A percentile compares a stretch with the other conserved stretches of the same genome.
These are phyloP conservation scores for Neoitamus cyanurus DNA, from an alignment of 2,888 invertebrate genomes.

Conservation along the genomic window DNA sequence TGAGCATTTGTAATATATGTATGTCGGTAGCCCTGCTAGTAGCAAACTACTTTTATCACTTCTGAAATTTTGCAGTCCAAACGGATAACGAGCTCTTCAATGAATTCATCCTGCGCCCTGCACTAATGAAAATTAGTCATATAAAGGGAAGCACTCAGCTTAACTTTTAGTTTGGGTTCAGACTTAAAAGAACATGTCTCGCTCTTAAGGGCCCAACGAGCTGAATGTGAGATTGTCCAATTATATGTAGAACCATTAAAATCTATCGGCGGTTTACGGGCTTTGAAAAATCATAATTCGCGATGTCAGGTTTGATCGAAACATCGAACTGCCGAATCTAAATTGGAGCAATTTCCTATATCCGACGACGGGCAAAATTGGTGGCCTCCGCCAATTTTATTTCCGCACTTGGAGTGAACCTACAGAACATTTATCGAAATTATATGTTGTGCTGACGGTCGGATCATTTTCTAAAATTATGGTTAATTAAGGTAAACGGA, in stretches of 20 bases:
- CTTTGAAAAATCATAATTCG: slow-evolving; percentile 33
- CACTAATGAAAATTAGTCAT: no score
- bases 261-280: slow-evolving; percentile 20
- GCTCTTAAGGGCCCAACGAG: background rate
- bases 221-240: slow-evolving; percentile 26
- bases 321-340: slow-evolving; percentile 31
- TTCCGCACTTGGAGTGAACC: slow-evolving; percentile 33
- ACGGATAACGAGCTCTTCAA: no score
- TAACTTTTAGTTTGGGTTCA: background rate
- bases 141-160: background rate
- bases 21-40: no score
- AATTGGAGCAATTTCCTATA: slow-evolving; percentile 40
- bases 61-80: no score
- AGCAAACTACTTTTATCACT: no score
- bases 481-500: slow-evolving; percentile 65
- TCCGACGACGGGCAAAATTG: slow-evolving; percentile 39
- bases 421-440: slow-evolving; percentile 61
- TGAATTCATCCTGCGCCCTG: no score
- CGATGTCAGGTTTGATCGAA: slow-evolving; percentile 1
- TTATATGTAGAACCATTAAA: slow-evolving; percentile 22
- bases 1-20: no score
- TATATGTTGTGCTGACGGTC: slow-evolving; percentile 58
- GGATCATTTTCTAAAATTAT: slow-evolving; percentile 59
- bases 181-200: background rate
- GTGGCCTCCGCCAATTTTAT: slow-evolving; percentile 44